These are phyloP conservation scores for Apocheima hispidaria DNA, from an alignment of 2,888 invertebrate genomes.

Conservation along the genomic window DNA sequence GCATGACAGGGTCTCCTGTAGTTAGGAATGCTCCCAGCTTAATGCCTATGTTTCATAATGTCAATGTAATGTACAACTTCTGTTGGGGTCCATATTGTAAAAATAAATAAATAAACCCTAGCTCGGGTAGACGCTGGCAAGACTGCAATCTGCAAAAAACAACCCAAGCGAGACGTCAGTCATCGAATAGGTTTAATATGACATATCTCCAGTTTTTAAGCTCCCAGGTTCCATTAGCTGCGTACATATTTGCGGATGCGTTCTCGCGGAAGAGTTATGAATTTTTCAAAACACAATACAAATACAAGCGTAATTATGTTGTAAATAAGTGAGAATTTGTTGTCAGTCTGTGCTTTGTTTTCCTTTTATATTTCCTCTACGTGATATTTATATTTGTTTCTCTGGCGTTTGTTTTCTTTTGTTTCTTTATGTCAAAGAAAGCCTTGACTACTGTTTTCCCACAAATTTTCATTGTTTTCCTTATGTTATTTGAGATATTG, in stretches of 20 bases:
- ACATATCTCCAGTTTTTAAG: constrained; percentile 12
- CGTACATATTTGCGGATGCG: constrained; percentile 54
- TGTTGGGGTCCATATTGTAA: no score
- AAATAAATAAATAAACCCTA: no score
- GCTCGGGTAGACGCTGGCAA: no score
- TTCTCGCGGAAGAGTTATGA: constrained; percentile 41
- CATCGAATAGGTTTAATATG: constrained; percentile 13
- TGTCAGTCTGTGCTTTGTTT: constrained; percentile 11
- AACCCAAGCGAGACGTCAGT: no score
- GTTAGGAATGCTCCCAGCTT: no score
- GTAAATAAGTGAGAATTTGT: constrained; percentile 30
- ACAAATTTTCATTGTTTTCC: not conserved
- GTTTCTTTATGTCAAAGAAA: not conserved
- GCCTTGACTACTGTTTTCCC: not conserved
- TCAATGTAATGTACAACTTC: no score
- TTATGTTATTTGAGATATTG: no score
- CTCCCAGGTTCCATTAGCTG: constrained; percentile 52
- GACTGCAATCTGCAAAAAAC: no score
- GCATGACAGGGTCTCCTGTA: no score
- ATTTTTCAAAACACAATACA: constrained; percentile 53
- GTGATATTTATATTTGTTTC: constrained; percentile 4
- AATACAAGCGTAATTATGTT: constrained; percentile 31
- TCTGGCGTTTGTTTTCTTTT: not conserved
- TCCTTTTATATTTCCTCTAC: not conserved
- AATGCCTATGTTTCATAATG: no score